Percentiles rank a stretch among this genome's conserved stretches.
Conservation (phyloP, 2,797 vertebrate species). For the Malacoctenus gilli region DNA sequence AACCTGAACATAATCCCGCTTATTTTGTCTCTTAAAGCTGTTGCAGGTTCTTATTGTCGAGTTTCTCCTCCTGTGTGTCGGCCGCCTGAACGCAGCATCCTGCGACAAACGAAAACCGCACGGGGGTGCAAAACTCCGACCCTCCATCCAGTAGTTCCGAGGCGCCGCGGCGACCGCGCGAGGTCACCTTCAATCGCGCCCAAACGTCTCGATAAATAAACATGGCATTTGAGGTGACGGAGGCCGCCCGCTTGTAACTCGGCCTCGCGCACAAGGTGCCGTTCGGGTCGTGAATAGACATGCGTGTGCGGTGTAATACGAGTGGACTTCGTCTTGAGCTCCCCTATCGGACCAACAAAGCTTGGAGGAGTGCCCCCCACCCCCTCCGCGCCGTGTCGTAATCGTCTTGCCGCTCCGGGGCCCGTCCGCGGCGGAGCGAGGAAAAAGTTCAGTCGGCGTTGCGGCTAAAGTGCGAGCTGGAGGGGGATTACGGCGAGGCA, state of each 20-base stretch:
- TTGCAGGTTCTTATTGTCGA: no score
- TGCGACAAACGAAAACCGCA: no score
- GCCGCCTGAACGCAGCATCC: no score
- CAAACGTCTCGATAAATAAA: slow-evolving; percentile 41
- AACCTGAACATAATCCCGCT: no score
- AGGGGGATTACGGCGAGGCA: slow-evolving; percentile 73
- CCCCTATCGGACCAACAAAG: slow-evolving; percentile 50
- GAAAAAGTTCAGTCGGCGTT: slow-evolving; percentile 55
- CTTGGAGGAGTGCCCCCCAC: slow-evolving; percentile 42
- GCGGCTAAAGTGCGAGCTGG: slow-evolving; percentile 64
- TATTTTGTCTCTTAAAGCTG: no score
- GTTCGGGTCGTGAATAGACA: slow-evolving; percentile 36
- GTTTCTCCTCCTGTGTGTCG: no score
- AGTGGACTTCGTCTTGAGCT: slow-evolving; percentile 61
- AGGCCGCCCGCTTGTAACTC: slow-evolving; percentile 26
- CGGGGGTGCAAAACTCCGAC: no score
- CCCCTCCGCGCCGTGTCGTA: slow-evolving; percentile 33
- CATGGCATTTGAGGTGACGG: slow-evolving; percentile 41
- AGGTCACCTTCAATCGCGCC: slow-evolving; percentile 52
- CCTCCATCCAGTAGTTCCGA: no score
- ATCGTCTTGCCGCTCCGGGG: slow-evolving; percentile 36
- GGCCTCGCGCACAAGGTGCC: slow-evolving; percentile 32
- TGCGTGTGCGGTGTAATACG: slow-evolving; percentile 50
- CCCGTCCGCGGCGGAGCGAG: slow-evolving; percentile 50
- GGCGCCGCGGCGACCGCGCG: not conserved